Evolutionary conservation across 2,797 vertebrate genomes (phyloP).

Genomic region (Falco berigora): DNA sequence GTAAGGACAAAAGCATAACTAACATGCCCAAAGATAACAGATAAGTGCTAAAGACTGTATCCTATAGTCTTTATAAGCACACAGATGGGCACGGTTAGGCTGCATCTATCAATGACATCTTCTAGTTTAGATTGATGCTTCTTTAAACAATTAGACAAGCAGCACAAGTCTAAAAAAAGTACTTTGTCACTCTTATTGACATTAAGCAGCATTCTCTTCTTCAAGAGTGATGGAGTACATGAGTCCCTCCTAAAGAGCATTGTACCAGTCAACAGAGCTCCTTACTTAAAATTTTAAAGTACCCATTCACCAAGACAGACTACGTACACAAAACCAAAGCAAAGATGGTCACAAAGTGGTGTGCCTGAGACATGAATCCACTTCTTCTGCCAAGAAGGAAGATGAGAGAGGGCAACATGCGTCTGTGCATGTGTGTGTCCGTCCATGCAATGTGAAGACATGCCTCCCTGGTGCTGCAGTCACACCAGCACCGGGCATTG

Average conservation of each 20-base stretch:
- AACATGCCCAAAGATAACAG: background rate
- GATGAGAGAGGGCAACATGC: fast-evolving
- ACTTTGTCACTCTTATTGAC: background rate
- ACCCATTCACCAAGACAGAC: background rate
- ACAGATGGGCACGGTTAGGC: background rate
- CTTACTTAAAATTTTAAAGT: background rate
- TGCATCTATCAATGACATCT: background rate
- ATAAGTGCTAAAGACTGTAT: background rate
- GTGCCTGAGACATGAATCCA: background rate
- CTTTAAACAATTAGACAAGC: background rate
- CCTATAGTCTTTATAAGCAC: background rate
- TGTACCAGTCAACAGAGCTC: background rate
- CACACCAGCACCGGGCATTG: fast-evolving
- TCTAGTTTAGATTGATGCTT: background rate
- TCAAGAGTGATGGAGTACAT: background rate
- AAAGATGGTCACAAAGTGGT: background rate
- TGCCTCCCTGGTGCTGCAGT: fast-evolving
- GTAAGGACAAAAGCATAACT: background rate
- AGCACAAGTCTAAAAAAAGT: background rate
- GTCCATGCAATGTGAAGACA: fast-evolving
- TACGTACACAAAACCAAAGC: background rate
- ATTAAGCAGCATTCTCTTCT: background rate
- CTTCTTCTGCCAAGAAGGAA: background rate
- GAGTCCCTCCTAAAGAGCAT: background rate
- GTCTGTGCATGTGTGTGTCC: fast-evolving